Evolutionary conservation across 1,140 invertebrate species (phyloP), one percentile per base, ranked within the genome.

Genomic region (Dufourea novaeangliae): DNA sequence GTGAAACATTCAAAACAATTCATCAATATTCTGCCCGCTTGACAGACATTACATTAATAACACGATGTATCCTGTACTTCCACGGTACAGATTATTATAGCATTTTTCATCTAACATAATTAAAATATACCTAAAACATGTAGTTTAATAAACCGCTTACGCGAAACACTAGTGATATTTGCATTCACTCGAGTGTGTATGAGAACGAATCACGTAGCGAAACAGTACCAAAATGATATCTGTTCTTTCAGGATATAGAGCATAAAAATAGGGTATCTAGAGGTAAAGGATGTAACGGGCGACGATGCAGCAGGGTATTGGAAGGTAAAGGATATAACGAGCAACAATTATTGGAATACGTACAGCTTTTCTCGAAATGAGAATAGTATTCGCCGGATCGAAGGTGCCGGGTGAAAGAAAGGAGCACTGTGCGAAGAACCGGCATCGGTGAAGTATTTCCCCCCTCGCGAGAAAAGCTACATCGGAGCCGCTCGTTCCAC

Each of bases 261-360:
- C 82, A 67, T 83, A 84, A 84, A 82, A 83, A 83, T 84, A 83
- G 82, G 82, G 80, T 74, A 75, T 79, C 66, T 69, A 71, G 37
- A 46, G n/a, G 14, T 44, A 32, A 59, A 82, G 59, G 69, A 83
- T 78, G 64, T 68, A 69, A 56, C 41, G 32, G 72, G 54, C 56
- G 44, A 70, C 56, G 39, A 44, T 59, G 61, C 66, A 67, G 56
- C 66, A 50, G 44, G 61, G 61, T 50, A 80, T 44, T 5, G 14
- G 10, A 1, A 17, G 3, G 11, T 14, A 20, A 17, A 46, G 6
- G 3, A 29, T 17, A 7, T 22, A 37, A 10, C 27, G 11, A 44
- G 11, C 4, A 44, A n/a, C 8, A 6, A 11, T 22, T 37, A 46
- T 11, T 1, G 14, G 17, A 5, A 4, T 1, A 25, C 2, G 2